Conservation (phyloP, 2,888 invertebrate species). For the Operophtera brumata region DNA sequence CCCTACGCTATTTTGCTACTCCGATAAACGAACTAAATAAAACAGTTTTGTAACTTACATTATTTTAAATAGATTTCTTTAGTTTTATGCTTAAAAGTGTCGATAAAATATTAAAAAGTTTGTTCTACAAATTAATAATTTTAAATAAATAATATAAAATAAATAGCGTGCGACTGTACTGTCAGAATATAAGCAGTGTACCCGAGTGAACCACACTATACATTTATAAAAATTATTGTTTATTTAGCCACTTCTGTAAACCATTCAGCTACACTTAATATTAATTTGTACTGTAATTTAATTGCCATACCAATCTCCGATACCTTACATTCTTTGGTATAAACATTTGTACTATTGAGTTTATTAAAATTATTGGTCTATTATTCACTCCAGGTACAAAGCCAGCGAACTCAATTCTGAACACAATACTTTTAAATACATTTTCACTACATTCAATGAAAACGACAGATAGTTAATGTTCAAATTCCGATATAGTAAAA, state of each 20-base stretch:
- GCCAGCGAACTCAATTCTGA: slow-evolving; percentile 61
- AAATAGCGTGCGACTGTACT: slow-evolving; percentile 65
- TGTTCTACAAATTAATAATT: slow-evolving; percentile 25
- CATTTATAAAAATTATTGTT: slow-evolving; percentile 43
- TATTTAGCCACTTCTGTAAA: slow-evolving; percentile 50
- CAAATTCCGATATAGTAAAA: slow-evolving; percentile 60
- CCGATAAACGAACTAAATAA: not conserved
- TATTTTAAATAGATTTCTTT: not conserved
- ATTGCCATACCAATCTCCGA: slow-evolving; percentile 67
- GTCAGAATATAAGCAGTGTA: slow-evolving; percentile 63
- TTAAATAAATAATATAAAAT: slow-evolving; percentile 26
- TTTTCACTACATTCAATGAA: slow-evolving; percentile 71
- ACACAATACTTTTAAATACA: slow-evolving; percentile 67
- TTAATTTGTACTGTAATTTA: slow-evolving; percentile 75
- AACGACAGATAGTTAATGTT: slow-evolving; percentile 42
- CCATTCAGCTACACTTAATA: slow-evolving; percentile 65
- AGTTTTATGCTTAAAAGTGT: slow-evolving; percentile 1
- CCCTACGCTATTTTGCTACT: slow-evolving; percentile 8
- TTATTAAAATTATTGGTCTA: slow-evolving; percentile 33
- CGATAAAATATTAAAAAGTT: slow-evolving; percentile 9
- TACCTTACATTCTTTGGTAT: slow-evolving; percentile 58
- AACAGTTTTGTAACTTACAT: not conserved
- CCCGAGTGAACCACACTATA: slow-evolving; percentile 57
- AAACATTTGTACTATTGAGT: slow-evolving; percentile 67
- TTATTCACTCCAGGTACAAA: slow-evolving; percentile 67